phyloP scores from a whole-genome alignment of 2,888 invertebrate genomes.

The Phasia obesa region DNA sequence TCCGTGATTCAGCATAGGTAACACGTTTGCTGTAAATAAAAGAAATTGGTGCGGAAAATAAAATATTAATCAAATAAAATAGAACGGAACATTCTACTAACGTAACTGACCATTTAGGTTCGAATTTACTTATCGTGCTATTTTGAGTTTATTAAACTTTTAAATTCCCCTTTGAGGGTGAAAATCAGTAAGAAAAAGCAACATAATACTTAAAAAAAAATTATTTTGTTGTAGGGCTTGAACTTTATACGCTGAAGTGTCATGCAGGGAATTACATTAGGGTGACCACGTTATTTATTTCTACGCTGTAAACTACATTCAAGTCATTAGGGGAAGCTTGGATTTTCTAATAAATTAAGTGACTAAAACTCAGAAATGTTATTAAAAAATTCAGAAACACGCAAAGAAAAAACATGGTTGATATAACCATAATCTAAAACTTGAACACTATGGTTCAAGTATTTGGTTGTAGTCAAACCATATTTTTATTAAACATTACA shows the following conservation, averaged over 20 bases:
- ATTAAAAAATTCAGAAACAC: too few species aligned
- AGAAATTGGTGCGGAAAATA: not conserved
- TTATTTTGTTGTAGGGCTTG: not conserved
- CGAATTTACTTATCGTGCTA: not conserved
- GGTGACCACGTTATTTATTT: too few species aligned
- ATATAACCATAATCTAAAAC: too few species aligned
- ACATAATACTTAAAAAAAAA: constrained; percentile 40
- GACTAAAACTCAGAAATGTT: too few species aligned
- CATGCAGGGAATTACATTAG: not conserved
- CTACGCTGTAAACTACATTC: too few species aligned
- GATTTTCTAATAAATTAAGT: too few species aligned
- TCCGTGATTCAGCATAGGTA: constrained; percentile 62
- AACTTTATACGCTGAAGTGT: not conserved
- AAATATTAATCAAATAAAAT: constrained; percentile 43
- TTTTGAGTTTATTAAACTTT: not conserved
- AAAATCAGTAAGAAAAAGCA: not conserved
- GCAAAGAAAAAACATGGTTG: too few species aligned
- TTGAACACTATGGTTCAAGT: too few species aligned
- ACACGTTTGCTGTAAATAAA: constrained; percentile 48
- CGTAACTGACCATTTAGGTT: constrained; percentile 52
- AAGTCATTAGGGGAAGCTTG: too few species aligned
- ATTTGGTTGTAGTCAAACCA: too few species aligned
- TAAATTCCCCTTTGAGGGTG: not conserved
- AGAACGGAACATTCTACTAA: constrained; percentile 1
- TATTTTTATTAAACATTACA: too few species aligned